phyloP scores from a whole-genome alignment of 1,140 invertebrate species.

The Drosophila lini region DNA sequence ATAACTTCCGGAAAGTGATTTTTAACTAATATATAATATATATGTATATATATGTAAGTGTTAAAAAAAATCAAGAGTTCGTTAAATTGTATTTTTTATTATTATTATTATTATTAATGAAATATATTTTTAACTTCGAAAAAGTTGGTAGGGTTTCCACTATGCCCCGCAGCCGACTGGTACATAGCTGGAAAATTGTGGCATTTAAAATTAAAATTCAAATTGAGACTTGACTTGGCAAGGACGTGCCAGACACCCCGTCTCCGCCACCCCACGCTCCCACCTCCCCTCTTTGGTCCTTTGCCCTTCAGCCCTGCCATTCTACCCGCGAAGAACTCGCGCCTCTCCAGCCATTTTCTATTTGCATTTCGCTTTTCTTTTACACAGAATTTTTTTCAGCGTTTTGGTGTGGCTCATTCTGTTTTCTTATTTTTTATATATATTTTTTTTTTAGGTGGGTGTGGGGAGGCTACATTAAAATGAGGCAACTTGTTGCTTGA shows the following conservation, averaged over 20 bases:
- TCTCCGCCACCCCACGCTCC: neutral
- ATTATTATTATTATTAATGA: too few species aligned
- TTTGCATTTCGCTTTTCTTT: slow-evolving; percentile 81
- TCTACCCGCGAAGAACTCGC: slow-evolving; percentile 1
- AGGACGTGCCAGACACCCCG: slow-evolving; percentile 67
- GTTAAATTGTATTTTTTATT: neutral
- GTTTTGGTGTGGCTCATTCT: slow-evolving; percentile 49
- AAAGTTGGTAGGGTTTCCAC: slow-evolving; percentile 1
- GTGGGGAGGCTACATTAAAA: slow-evolving; percentile 33
- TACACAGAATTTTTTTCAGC: slow-evolving; percentile 55
- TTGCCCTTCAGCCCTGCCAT: neutral
- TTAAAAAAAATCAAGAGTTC: too few species aligned
- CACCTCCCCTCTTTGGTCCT: neutral
- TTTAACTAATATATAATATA: neutral
- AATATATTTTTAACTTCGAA: neutral
- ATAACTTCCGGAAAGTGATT: neutral
- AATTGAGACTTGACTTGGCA: slow-evolving; percentile 79
- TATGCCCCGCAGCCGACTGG: slow-evolving; percentile 35
- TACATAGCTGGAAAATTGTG: slow-evolving; percentile 78
- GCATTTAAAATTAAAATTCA: slow-evolving; percentile 82
- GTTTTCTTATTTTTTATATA: neutral
- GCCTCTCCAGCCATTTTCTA: slow-evolving; percentile 57
- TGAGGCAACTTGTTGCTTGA: slow-evolving; percentile 54
- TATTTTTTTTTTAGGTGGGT: slow-evolving; percentile 18
- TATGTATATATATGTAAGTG: neutral